Evolutionary conservation across 1,140 invertebrate genomes (phyloP).

Genomic region (Micrasema minimum): DNA sequence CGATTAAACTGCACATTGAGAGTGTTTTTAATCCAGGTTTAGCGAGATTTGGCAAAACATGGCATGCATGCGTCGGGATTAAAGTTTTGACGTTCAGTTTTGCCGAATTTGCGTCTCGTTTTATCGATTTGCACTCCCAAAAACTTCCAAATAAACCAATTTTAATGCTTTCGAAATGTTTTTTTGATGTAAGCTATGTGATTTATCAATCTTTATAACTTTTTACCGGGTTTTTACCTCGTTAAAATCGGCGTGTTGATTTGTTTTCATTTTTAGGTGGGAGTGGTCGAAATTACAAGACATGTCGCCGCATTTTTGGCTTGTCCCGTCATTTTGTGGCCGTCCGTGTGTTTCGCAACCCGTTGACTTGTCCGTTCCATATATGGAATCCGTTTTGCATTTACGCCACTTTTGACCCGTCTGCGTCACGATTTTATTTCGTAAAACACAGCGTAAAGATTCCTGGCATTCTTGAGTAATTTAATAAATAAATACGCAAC

Average conservation of each 20-base stretch:
- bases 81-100: not conserved
- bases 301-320: not conserved
- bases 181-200: not conserved
- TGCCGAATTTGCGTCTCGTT: not conserved
- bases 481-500: constrained; percentile 2
- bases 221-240: not conserved
- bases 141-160: not conserved
- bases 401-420: not conserved
- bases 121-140: constrained; percentile 6
- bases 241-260: not conserved
- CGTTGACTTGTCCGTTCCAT: not conserved
- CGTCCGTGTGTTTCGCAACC: not conserved
- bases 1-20: not conserved
- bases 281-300: constrained; percentile 17
- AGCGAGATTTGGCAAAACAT: constrained; percentile 21
- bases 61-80: not conserved
- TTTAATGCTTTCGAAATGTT: not conserved
- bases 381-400: constrained; percentile 1
- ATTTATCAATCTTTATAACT: not conserved
- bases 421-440: constrained; percentile 4
- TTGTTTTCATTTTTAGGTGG: not conserved
- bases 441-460: not conserved
- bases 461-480: not conserved
- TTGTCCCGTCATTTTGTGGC: not conserved
- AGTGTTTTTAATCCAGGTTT: not conserved